A percentile compares a stretch with the other conserved stretches of the same genome.
Conservation (phyloP, 2,888 invertebrate species). For the Drosophila lacicola region DNA sequence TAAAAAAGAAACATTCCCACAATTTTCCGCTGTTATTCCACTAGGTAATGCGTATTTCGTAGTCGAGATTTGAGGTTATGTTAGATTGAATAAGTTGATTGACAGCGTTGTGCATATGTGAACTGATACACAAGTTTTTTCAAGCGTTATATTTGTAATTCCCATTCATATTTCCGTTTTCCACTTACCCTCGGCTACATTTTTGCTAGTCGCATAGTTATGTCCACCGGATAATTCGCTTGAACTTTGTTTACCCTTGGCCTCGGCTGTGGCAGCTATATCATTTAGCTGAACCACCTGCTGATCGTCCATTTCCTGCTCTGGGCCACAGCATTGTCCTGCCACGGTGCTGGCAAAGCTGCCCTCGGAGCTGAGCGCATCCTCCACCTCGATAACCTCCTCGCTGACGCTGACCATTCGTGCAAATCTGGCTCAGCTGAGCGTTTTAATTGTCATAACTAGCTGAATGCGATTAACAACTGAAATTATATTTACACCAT, state of each 20-base stretch:
- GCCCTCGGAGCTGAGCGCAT: conserved; percentile 49
- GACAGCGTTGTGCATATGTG: too few relatives aligned
- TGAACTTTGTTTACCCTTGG: conserved; percentile 31
- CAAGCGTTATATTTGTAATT: too few relatives aligned
- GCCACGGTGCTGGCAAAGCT: conserved; percentile 55
- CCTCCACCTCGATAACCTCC: conserved; percentile 52
- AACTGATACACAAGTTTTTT: too few relatives aligned
- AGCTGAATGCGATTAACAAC: conserved; percentile 24
- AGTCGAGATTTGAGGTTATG: too few relatives aligned
- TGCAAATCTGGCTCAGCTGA: conserved; percentile 8
- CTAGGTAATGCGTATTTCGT: too few relatives aligned
- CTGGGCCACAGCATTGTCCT: conserved; percentile 50
- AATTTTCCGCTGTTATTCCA: too few relatives aligned
- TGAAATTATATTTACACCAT: conserved; percentile 19
- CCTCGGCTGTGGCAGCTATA: not conserved
- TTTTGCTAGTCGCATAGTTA: conserved; percentile 82
- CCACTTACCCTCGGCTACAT: conserved; percentile 81
- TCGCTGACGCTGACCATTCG: conserved; percentile 46
- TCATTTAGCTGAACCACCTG: not conserved
- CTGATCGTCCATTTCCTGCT: not conserved
- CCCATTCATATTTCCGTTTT: too few relatives aligned
- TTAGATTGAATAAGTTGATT: too few relatives aligned
- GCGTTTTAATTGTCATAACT: conserved; percentile 22
- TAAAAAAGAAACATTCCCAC: too few relatives aligned
- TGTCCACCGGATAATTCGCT: conserved; percentile 47